Base-by-base conservation (phyloP, 2,113 vertebrate species). In the Boleophthalmus pectinirostris region DNA sequence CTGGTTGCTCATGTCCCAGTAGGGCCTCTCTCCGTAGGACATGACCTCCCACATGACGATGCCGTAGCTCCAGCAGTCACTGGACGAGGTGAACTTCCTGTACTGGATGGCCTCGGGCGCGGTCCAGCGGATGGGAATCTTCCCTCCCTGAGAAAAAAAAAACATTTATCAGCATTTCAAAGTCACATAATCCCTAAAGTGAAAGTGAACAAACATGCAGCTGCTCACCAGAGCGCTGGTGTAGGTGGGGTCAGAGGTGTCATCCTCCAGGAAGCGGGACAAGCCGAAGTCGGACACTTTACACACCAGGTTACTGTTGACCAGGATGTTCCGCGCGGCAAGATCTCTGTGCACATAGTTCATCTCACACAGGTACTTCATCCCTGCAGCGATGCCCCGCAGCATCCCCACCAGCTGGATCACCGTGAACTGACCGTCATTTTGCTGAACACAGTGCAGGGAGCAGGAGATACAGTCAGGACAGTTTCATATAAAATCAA, bases 341-440 rank as follows among this genome's bases (percentile, higher is more conserved):
- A 99, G 92, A 90, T 99, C 97, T 0, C 97, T 92, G 75, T 99
- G 97, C 57, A 99, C 96, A 0, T 98, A 99, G 91, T 97, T 98
- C 97, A 98, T 98, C 82, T 99, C 97, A 0, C 95, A 94, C 82
- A 99, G 92, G 89, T 99, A 99, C 81, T 97, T 98, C 96, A 98
- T 97, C 68, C 97, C 97, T 0, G 97, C 95, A 0, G 95, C 97
- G 0, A 99, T 99, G 85, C 97, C 97, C 1, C 97, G 90, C 65
- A 99, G 80, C 96, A 99, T 98, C 7, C 97, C 97, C 79, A 99
- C 97, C 85, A 99, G 92, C 91, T 99, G 97, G 91, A 99, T 99
- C 81, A 97, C 96, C 0, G 97, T 98, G 85, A 99, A 99, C 90
- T 98, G 97, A 38, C 97, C 97, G 0, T 99, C 97, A 0, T 98